A percentile compares a stretch with the other conserved stretches of the same genome.
phyloP scores from a whole-genome alignment of 1,140 invertebrate genomes.

The Camponotus vicinus region DNA sequence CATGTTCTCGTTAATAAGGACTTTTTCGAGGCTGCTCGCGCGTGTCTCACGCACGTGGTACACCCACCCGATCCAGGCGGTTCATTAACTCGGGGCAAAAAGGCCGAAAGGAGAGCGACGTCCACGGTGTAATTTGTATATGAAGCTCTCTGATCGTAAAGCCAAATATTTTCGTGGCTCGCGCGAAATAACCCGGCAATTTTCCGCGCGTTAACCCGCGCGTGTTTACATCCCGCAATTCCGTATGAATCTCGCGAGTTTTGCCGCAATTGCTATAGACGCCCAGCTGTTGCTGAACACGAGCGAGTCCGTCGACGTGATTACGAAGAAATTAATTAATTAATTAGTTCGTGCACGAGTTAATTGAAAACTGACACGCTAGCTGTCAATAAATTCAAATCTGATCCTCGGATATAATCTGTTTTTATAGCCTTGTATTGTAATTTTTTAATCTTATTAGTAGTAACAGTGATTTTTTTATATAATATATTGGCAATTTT shows the following conservation, averaged over 20 bases:
- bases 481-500: background rate
- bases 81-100: slow-evolving; percentile 37
- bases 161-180: slow-evolving; percentile 59
- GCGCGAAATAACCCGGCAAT: slow-evolving; percentile 59
- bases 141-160: slow-evolving; percentile 59
- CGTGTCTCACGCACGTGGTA: slow-evolving; percentile 51
- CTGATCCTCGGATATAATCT: background rate
- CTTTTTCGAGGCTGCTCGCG: slow-evolving; percentile 47
- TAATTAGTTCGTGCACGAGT: background rate
- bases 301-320: background rate
- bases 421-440: background rate
- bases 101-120: slow-evolving; percentile 23
- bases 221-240: slow-evolving; percentile 46
- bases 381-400: background rate
- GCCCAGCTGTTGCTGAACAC: background rate
- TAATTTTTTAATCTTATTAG: background rate
- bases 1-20: slow-evolving; percentile 64
- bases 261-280: background rate
- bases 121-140: slow-evolving; percentile 8
- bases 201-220: slow-evolving; percentile 68
- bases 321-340: background rate
- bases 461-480: background rate
- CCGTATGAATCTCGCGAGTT: background rate
- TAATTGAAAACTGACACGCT: background rate
- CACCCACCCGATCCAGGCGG: slow-evolving; percentile 9